Base-by-base conservation (phyloP, 2,888 invertebrate genomes). In the Monopis laevigella region DNA sequence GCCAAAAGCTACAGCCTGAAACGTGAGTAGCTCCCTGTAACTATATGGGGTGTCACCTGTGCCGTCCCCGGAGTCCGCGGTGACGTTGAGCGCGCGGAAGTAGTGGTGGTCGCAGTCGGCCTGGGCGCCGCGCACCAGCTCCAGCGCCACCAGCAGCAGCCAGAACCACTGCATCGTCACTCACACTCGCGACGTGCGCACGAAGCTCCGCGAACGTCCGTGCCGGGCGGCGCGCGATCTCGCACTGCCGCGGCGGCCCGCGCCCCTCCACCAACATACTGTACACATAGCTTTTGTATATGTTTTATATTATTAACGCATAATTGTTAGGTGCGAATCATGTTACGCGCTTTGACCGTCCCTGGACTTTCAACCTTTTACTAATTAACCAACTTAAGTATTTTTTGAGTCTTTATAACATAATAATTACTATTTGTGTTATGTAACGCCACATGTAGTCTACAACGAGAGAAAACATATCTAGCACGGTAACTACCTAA, bases 41-140 rank as follows among this genome's bases (percentile, higher is more conserved):
- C n/a, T n/a, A n/a, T n/a, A n/a, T 53, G 67, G n/a, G n/a, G n/a
- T n/a, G n/a, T 62, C 69, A 80, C 78, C 78, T 80, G 78, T 67
- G 59, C 64, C 63, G 44, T 65, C 58, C 57, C 58, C 65, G 54
- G 72, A 72, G 60, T 77, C 77, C 74, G 77, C 78, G 75, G 80
- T 66, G 62, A 63, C 62, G 57, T 78, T 77, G 62, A 74, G 70
- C 50, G 71, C 66, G 49, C 58, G 48, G 59, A 78, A 72, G 68
- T 71, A 75, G 52, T 67, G 48, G 59, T 78, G 72, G 68, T 71
- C 75, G 52, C 66, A 65, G 48, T 69, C 63, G 42, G 73, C 53
- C 32, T 53, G 55, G 45, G 60, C 55, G 53, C 40, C 59, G 53
- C n/a, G 67, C 71, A 42, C 67, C 65, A 46, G 59, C 60, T n/a